Conservation (phyloP, 1,140 invertebrate species). For the Hyposmocoma kahamanoa region DNA sequence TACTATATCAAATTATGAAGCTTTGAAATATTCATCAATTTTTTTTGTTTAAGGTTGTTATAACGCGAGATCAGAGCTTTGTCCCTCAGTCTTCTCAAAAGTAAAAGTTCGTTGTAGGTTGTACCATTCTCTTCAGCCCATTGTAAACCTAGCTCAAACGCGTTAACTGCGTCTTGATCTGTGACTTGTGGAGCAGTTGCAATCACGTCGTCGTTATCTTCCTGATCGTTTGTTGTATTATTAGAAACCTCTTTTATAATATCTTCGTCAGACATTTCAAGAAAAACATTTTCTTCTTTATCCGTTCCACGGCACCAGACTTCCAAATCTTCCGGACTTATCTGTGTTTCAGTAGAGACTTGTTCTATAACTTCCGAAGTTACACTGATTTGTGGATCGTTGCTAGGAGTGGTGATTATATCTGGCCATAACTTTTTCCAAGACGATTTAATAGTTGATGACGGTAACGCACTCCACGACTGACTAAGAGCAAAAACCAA, state of each 20-base stretch:
- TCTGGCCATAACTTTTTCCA: constrained; percentile 43
- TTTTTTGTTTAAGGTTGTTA: constrained; percentile 35
- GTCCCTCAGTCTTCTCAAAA: too few relatives aligned
- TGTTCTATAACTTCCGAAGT: constrained; percentile 23
- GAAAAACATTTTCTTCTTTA: constrained; percentile 26
- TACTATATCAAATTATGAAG: constrained; percentile 25
- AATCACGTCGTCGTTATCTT: constrained; percentile 31
- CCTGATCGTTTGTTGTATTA: constrained; percentile 22
- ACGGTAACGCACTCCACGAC: too few relatives aligned
- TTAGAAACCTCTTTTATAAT: constrained; percentile 27
- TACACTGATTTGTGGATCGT: constrained; percentile 23
- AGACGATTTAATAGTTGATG: too few relatives aligned
- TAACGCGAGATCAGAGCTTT: too few relatives aligned
- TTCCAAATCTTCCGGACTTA: constrained; percentile 25
- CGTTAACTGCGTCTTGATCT: constrained; percentile 32
- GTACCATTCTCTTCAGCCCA: constrained; percentile 43
- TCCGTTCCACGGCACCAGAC: too few relatives aligned
- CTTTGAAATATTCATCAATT: constrained; percentile 28
- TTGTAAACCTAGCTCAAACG: constrained; percentile 41
- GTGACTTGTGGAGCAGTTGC: constrained; percentile 31
- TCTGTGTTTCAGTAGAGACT: constrained; percentile 23
- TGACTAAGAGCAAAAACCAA: too few relatives aligned
- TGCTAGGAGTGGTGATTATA: constrained; percentile 31
- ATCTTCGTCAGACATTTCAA: constrained; percentile 28
- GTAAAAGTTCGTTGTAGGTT: constrained; percentile 40